These are phyloP conservation scores for Drosophila parthenogenetica DNA, from an alignment of 2,888 invertebrate genomes.

Conservation along the genomic window DNA sequence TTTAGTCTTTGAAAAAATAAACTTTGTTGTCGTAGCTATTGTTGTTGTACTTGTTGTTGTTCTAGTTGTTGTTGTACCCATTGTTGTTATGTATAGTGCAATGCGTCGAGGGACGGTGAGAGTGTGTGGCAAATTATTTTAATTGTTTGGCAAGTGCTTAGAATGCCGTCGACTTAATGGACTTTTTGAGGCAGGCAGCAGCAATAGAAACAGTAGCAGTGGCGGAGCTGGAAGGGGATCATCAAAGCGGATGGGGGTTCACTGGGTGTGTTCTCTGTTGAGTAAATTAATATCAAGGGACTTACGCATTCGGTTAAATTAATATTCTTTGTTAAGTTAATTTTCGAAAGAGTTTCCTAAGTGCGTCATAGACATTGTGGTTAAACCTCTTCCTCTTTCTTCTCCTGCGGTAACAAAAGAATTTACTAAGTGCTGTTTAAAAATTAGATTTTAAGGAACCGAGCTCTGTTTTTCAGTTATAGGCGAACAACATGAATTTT, in stretches of 20 bases:
- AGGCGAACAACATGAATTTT: not conserved
- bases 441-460: not conserved
- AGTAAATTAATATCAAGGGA: conserved; percentile 73
- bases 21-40: conserved; percentile 38
- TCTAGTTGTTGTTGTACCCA: conserved; percentile 26
- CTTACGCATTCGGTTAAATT: conserved; percentile 66
- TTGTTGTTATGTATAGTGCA: conserved; percentile 40
- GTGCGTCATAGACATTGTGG: conserved; percentile 24
- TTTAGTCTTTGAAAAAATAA: conserved; percentile 59
- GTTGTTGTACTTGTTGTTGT: conserved; percentile 9
- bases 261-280: conserved; percentile 55
- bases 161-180: conserved; percentile 75
- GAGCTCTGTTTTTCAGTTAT: not conserved
- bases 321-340: conserved; percentile 73
- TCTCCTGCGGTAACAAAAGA: conserved; percentile 2
- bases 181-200: conserved; percentile 52
- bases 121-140: conserved; percentile 79
- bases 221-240: not conserved
- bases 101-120: conserved; percentile 67
- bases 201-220: not conserved
- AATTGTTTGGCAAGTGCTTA: conserved; percentile 79
- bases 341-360: conserved; percentile 69
- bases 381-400: conserved; percentile 5
- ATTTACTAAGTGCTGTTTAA: not conserved
- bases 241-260: conserved; percentile 8